Evolutionary conservation across 2,888 invertebrate species (phyloP).

Genomic region (Harpalus rufipes): DNA sequence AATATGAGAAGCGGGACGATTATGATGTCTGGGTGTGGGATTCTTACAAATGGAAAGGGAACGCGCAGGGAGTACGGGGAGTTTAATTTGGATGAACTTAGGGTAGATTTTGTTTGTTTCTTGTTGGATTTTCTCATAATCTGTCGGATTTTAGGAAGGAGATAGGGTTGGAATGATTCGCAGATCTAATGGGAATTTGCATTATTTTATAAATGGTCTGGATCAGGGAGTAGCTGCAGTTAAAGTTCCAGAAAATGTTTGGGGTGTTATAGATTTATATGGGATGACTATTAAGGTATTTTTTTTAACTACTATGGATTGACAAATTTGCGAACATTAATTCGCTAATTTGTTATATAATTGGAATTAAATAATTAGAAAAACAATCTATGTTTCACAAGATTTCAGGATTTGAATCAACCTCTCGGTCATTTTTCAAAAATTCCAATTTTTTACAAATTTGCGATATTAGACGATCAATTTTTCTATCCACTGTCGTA

Average conservation of each 20-base stretch:
- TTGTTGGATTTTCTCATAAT: neutral
- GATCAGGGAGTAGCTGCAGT: slow-evolving; percentile 95
- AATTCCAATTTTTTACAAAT: too few species aligned
- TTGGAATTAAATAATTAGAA: too few species aligned
- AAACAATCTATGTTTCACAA: too few species aligned
- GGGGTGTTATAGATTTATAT: slow-evolving; percentile 97
- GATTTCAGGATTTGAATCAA: too few species aligned
- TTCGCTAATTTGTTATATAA: too few species aligned
- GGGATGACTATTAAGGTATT: slow-evolving; percentile 93
- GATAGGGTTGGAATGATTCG: slow-evolving; percentile 96
- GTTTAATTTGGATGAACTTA: slow-evolving; percentile 94
- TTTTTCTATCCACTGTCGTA: too few species aligned
- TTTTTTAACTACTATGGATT: neutral
- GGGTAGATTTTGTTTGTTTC: slow-evolving; percentile 78
- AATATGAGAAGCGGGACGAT: slow-evolving; percentile 95
- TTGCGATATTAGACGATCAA: too few species aligned
- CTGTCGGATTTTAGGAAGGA: slow-evolving; percentile 82
- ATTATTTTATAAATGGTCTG: slow-evolving; percentile 95
- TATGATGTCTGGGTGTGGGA: slow-evolving; percentile 98
- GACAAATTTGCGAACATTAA: neutral
- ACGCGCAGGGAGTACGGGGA: slow-evolving; percentile 95
- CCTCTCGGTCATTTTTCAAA: too few species aligned
- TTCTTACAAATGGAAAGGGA: slow-evolving; percentile 97
- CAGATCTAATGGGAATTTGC: slow-evolving; percentile 89
- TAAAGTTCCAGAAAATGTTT: slow-evolving; percentile 88